These are phyloP conservation scores for Embiotoca jacksoni DNA, from an alignment of 2,113 vertebrate genomes.

Conservation along the genomic window DNA sequence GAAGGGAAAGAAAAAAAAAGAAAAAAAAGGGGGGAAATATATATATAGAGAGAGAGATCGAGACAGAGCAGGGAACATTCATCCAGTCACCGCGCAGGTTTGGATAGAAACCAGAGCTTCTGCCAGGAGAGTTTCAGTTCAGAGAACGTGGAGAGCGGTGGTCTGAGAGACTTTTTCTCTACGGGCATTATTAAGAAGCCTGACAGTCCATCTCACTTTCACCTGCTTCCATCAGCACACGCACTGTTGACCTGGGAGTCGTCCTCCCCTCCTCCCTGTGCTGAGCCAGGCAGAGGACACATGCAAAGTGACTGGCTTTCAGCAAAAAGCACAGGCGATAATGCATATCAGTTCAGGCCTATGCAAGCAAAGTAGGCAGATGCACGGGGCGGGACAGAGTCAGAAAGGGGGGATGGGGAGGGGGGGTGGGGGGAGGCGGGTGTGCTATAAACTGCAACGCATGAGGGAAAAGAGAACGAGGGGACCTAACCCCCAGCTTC, in stretches of 20 bases:
- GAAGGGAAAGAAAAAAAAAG: slow-evolving; percentile 11
- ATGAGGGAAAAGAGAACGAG: slow-evolving; percentile 54
- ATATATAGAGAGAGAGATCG: background rate
- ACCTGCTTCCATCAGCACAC: slow-evolving; percentile 78
- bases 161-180: slow-evolving; percentile 54
- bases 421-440: background rate
- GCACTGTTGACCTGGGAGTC: slow-evolving; percentile 61
- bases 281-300: slow-evolving; percentile 78
- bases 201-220: slow-evolving; percentile 73
- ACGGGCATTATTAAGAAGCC: slow-evolving; percentile 69
- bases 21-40: background rate
- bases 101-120: slow-evolving; percentile 47
- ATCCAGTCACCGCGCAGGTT: slow-evolving; percentile 47
- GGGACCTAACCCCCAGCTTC: slow-evolving; percentile 64
- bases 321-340: slow-evolving; percentile 61
- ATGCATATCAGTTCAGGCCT: slow-evolving; percentile 71
- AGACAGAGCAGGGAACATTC: slow-evolving; percentile 2
- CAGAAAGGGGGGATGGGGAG: background rate
- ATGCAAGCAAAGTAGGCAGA: slow-evolving; percentile 67
- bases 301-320: slow-evolving; percentile 79
- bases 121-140: slow-evolving; percentile 25
- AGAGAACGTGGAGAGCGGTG: slow-evolving; percentile 30
- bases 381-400: slow-evolving; percentile 8
- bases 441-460: slow-evolving; percentile 70
- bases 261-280: background rate